Base-by-base conservation (phyloP, 1,140 invertebrate genomes). In the Sitobion miscanthi region DNA sequence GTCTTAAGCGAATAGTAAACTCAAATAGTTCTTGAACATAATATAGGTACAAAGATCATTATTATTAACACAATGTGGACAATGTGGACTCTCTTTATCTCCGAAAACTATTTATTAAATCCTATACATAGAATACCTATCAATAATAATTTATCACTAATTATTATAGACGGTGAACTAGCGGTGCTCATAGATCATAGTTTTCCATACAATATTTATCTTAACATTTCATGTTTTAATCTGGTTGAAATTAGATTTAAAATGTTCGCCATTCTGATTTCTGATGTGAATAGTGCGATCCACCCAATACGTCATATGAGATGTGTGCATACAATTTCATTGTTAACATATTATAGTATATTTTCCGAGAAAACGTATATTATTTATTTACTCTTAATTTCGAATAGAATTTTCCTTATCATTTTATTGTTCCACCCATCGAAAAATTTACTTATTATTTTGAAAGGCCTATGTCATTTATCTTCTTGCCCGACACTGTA, bases 11-110 rank as follows among this genome's bases (percentile, higher is more conserved):
- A n/a, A 17, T 77, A n/a, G 14, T 20, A 77, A 77, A 77, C 62
- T 77, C 62, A n/a, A 77, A 77, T 77, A 77, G 14, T 17, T 6
- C n/a, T n/a, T n/a, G n/a, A 77, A 77, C n/a, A 30, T 69, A 30
- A 25, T 62, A 69, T 77, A 77, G 62, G 62, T 77, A 77, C 62
- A 77, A 77, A 77, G 62, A 77, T 77, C n/a, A 77, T 77, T 77
- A n/a, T 77, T 77, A 17, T 77, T 77, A 77, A n/a, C n/a, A n/a
- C 62, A n/a, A n/a, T 77, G n/a, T 77, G 62, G 30, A 77, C 62
- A 62, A 52, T 52, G 23, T n/a, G 62, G 62, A n/a, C n/a, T 77
- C 14, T 77, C 14, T n/a, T 77, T 77, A 77, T 77, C 62, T 77
- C 30, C 30, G 21, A 77, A 69, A 77, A 77, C 62, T 30, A n/a